Percentiles rank a stretch among this genome's conserved stretches.
These are phyloP conservation scores for Rhyacophila evoluta DNA, from an alignment of 2,888 invertebrate species.

Conservation along the genomic window DNA sequence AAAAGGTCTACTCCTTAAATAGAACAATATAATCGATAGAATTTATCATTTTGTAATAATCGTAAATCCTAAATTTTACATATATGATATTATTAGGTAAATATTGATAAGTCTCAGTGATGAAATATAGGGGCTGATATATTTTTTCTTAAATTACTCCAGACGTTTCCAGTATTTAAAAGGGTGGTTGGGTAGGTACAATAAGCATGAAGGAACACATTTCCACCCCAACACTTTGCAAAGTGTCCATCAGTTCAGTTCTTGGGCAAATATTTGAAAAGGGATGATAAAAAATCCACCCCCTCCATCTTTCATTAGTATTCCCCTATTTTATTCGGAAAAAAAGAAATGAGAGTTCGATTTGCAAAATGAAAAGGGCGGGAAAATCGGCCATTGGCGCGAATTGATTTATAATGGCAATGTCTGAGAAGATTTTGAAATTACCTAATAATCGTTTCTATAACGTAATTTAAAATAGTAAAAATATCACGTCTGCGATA, in stretches of 20 bases:
- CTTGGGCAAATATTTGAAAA: constrained; percentile 52
- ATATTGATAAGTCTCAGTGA: neutral
- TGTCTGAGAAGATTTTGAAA: constrained; percentile 12
- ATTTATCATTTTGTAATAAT: no score
- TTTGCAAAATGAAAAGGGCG: constrained; percentile 34
- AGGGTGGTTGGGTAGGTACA: constrained; percentile 9
- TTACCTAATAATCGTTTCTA: neutral
- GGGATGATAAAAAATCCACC: constrained; percentile 39
- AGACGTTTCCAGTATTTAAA: constrained; percentile 12
- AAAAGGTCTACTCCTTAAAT: no score
- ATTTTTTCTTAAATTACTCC: neutral
- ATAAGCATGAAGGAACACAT: constrained; percentile 25
- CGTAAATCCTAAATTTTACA: no score
- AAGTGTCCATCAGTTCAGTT: constrained; percentile 48
- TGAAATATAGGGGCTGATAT: neutral
- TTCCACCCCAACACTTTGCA: constrained; percentile 51
- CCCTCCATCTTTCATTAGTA: constrained; percentile 49
- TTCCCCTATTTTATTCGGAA: constrained; percentile 48
- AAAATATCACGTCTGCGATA: no score
- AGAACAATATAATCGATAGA: no score
- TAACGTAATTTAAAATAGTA: neutral
- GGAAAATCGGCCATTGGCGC: constrained; percentile 41
- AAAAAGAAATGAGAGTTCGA: constrained; percentile 50
- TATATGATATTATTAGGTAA: no score
- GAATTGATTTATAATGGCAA: constrained; percentile 46